phyloP scores from a whole-genome alignment of 2,797 vertebrate genomes.

The Sus cebifrons region DNA sequence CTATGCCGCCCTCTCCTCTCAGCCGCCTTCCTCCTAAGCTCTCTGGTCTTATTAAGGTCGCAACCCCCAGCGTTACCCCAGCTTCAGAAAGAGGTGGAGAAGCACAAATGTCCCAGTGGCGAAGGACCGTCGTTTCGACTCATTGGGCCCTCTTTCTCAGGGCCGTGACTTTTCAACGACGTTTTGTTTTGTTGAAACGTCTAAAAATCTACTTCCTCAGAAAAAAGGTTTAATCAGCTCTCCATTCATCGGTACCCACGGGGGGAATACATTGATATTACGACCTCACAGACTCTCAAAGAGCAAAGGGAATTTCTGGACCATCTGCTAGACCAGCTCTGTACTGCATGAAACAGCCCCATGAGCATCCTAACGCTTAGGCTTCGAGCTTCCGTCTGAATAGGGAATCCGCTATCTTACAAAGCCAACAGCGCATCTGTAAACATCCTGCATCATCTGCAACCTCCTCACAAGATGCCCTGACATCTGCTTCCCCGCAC shows the following conservation, averaged over 20 bases:
- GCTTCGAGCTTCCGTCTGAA: neutral
- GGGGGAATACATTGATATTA: neutral
- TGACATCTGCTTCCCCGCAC: neutral
- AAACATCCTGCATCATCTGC: slow-evolving; percentile 19
- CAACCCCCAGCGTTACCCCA: slow-evolving; percentile 8
- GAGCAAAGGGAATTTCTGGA: neutral
- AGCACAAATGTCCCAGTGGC: neutral
- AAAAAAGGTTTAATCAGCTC: neutral
- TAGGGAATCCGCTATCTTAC: neutral
- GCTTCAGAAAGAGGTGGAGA: neutral
- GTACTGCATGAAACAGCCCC: neutral
- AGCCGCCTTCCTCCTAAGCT: neutral
- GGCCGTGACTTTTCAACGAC: neutral
- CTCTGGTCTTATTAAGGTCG: slow-evolving; percentile 45
- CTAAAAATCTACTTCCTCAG: neutral
- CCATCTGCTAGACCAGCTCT: neutral
- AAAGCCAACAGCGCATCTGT: neutral
- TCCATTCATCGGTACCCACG: neutral
- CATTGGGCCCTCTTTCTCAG: neutral
- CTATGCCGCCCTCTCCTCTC: neutral
- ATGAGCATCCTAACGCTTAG: neutral
- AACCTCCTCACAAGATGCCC: slow-evolving; percentile 35
- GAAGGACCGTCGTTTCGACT: neutral
- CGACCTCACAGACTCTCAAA: neutral
- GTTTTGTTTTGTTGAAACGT: neutral